Evolutionary conservation across 2,888 invertebrate genomes (phyloP).

Genomic region (Oligia latruncula): DNA sequence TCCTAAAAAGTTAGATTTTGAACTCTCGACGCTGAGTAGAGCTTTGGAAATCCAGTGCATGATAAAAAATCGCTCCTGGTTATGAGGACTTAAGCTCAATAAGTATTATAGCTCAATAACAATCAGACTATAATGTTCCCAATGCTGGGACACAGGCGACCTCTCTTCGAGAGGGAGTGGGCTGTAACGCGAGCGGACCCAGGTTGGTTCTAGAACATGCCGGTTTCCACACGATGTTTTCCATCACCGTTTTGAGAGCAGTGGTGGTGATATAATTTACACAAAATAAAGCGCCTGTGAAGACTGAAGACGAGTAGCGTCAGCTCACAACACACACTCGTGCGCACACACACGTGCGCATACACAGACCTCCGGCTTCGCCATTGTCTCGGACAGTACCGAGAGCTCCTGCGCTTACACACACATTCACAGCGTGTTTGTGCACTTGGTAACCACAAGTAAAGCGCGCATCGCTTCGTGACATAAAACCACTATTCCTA

Average conservation of each 20-base stretch:
- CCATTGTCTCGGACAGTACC: neutral
- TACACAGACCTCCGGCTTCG: neutral
- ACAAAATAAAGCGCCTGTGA: neutral
- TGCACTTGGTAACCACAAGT: neutral
- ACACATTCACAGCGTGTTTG: neutral
- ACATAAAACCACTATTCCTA: neutral
- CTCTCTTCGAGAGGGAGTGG: too few relatives aligned
- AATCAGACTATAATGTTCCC: too few relatives aligned
- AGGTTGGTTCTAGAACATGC: too few relatives aligned
- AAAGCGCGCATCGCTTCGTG: neutral
- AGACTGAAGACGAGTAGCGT: neutral
- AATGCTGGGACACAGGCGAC: too few relatives aligned
- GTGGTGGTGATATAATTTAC: too few relatives aligned
- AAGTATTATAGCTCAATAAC: too few relatives aligned
- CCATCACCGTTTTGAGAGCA: too few relatives aligned
- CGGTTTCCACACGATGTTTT: too few relatives aligned
- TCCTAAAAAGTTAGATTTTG: neutral
- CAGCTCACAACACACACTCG: neutral
- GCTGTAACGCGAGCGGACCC: too few relatives aligned
- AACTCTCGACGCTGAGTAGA: neutral
- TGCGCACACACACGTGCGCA: neutral
- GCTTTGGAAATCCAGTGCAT: neutral
- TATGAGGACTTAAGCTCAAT: too few relatives aligned
- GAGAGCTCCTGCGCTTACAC: neutral
- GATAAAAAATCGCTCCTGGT: neutral